Base-by-base conservation (phyloP, 2,888 invertebrate genomes). In the Carpatolechia fugitivella region DNA sequence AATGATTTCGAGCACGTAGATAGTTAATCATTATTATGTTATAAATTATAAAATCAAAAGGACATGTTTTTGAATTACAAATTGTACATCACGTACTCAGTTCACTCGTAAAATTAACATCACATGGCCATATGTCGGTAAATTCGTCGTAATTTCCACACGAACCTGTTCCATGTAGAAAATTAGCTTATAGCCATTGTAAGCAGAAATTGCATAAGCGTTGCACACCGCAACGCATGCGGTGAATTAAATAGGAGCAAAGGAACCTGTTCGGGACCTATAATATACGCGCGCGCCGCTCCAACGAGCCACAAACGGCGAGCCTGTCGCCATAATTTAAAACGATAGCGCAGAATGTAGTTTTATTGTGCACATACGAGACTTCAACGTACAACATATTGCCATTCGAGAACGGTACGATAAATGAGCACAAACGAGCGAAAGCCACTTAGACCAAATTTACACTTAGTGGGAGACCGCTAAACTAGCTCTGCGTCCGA, bases 381-480 rank as follows among this genome's bases (percentile, higher is more conserved):
- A 78, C 76, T 80, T 79, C 74, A 78, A 75, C 74, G 68, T 81
- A 72, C 72, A 82, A 80, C 79, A 82, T 80, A 82, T 77, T 77
- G 79, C 79, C 70, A 75, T 79, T 73, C 66, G 77, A 74, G 76
- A 72, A 78, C 74, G 75, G 74, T 70, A 74, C 77, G 78, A 80
- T 84, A 87, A 86, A 86, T 85, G 82, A 80, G 79, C 78, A 79
- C 81, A 84, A 85, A 84, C 80, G 80, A 85, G 85, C 84, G 82
- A 85, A 88, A 87, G 85, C 81, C 80, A 87, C 83, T 87, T 87
- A 86, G 80, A 85, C 82, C 86, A 83, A 88, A 88, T 89, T 88
- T 87, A 89, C 84, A 82, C 90, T 89, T 85, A 76, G 90, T 85
- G 90, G 90, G 90, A 89, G 90, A 87, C 81, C 82, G 74, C 78